phyloP scores from a whole-genome alignment of 2,797 vertebrate genomes.

The Danio choprae region DNA sequence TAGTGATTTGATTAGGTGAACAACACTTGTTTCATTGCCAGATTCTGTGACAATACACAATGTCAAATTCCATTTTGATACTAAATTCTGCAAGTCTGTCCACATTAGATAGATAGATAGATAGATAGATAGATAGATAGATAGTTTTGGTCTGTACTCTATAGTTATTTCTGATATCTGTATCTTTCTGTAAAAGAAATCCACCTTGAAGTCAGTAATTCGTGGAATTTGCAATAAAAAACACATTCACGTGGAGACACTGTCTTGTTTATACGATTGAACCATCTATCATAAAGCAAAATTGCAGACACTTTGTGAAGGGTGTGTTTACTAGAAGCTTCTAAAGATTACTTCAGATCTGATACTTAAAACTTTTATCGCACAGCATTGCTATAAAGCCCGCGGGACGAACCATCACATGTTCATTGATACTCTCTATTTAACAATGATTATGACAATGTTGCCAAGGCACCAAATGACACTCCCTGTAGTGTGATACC shows the following conservation, averaged over 20 bases:
- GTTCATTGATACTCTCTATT: constrained; percentile 17
- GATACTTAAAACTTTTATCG: constrained; percentile 37
- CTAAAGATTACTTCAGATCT: background rate
- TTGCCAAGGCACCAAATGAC: constrained; percentile 51
- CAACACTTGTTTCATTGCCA: too few species aligned
- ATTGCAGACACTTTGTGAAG: constrained; percentile 1
- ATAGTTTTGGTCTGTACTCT: background rate
- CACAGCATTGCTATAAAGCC: constrained; percentile 21
- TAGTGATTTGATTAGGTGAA: too few species aligned
- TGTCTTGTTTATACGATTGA: background rate
- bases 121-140: background rate
- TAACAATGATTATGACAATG: constrained; percentile 39
- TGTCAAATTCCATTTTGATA: too few species aligned
- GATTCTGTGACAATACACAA: too few species aligned
- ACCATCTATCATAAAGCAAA: background rate
- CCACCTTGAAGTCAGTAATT: background rate
- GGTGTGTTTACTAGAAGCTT: constrained; percentile 13
- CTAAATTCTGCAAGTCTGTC: too few species aligned
- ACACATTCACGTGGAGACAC: background rate
- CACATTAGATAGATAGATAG: background rate
- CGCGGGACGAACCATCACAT: background rate
- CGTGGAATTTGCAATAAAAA: background rate
- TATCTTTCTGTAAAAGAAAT: background rate
- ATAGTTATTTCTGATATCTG: background rate
- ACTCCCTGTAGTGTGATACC: constrained; percentile 39